Evolutionary conservation across 2,113 vertebrate genomes (phyloP).

Genomic region (Sceloporus tristichus): DNA sequence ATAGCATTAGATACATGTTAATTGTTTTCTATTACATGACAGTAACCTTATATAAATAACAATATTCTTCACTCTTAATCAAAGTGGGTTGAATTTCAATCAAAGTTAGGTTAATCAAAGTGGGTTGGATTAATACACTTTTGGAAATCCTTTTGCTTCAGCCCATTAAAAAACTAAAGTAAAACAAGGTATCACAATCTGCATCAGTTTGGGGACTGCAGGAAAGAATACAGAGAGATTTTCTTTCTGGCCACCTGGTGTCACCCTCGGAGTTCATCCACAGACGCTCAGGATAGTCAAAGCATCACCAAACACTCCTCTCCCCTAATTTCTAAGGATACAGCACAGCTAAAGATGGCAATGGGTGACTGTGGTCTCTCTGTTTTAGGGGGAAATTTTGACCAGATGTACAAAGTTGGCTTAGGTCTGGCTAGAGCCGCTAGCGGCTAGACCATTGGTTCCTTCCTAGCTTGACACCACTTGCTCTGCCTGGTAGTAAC

Average conservation of each 20-base stretch:
- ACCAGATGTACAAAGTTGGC: neutral
- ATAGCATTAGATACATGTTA: no score
- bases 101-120: no score
- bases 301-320: neutral
- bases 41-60: no score
- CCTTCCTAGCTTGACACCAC: no score
- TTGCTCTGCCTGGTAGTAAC: neutral
- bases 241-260: neutral
- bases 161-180: no score
- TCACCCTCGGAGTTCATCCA: constrained; percentile 8
- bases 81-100: no score
- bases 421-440: neutral
- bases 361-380: neutral
- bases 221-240: neutral
- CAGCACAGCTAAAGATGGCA: neutral
- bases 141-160: no score
- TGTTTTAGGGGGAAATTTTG: no score
- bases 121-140: no score
- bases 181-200: neutral
- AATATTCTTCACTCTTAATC: no score
- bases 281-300: neutral
- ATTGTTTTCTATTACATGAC: no score
- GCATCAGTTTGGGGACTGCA: neutral
- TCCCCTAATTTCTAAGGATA: neutral
- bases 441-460: neutral